Base-by-base conservation (phyloP, 2,113 vertebrate genomes). In the Cervus canadensis region DNA sequence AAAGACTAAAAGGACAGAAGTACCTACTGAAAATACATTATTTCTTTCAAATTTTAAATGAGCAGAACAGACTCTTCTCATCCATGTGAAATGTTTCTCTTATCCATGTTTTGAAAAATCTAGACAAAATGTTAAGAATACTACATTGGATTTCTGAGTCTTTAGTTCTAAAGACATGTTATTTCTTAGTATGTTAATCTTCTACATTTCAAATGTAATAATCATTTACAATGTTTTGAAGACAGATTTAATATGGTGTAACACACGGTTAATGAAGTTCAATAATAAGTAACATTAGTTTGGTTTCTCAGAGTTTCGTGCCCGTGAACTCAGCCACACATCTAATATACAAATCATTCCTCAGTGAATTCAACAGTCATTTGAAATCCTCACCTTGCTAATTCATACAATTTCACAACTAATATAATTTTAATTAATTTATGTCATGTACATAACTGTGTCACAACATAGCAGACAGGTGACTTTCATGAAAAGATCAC, bases 401-500 rank as follows among this genome's bases (percentile, higher is more conserved):
- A 52, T 52, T 52, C 52, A 52, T 16, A 52, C 15, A 16, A 52
- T 52, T 45, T 48, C n/a, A 71, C 48, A 94, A 91, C 36, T 90
- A 74, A 11, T 45, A 76, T 50, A 95, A 40, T 76, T 97, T 95
- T 88, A 93, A 95, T 87, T 74, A 62, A 76, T 62, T 71, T 40
- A 57, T 54, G 40, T 89, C 89, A 16, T 56, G 7, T 30, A 60
- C 23, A 67, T 81, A 96, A 96, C 5, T 95, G 57, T 97, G 92
- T 95, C 33, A 92, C 60, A 95, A 89, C 43, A 86, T 45, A 92
- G 26, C 28, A 87, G 43, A 71, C 30, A 91, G 60, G 43, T 93
- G 40, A 95, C 54, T 94, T 98, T 74, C 52, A 93, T 52, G 52
- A 84, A 91, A 96, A 94, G 40, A 94, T 56, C 62, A 87, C 11